Evolutionary conservation across 2,113 vertebrate genomes (phyloP), one percentile per base, ranked within the genome.

Genomic region (Thymallus thymallus): DNA sequence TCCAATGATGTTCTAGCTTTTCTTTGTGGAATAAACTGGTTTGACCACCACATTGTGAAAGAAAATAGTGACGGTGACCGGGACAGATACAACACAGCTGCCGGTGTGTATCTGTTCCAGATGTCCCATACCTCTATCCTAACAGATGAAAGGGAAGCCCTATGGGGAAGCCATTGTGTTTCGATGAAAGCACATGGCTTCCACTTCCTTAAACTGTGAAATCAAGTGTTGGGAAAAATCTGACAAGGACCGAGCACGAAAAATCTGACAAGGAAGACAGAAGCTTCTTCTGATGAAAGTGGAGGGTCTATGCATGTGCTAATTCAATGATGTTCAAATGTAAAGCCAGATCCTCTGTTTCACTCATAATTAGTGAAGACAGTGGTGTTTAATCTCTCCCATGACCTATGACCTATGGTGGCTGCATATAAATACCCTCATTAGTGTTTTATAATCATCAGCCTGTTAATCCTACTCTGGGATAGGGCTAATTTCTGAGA

Each of bases 351-450:
- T 79, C 18, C 30, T 55, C 32, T 64, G 35, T 77, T 80, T 65
- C 45, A 18, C 23, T 30, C 51, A 74, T 73, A 76, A 72, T 70
- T 82, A 85, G 86, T 77, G 76, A 86, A 81, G 75, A 84, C 5
- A 41, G 5, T 16, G 26, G 75, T 51, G 74, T 87, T 83, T 85
- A 83, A 89, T 87, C 84, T 80, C 55, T 81, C 75, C 72, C 80
- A 75, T 83, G 76, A 84, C 83, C 86, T 75, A 75, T 83, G 76
- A 84, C 83, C 86, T 75, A 78, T 83, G 86, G 78, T 85, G 85
- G 79, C 85, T 84, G 90, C 89, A 91, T 92, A 90, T 90, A 90
- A 90, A 92, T 91, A 85, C 84, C 86, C 86, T 90, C 87, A 92
- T 92, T 92, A 90, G 81, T 82, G 71, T 84, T 86, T 89, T 67